Conservation (phyloP, 2,888 invertebrate genomes). For the Perithous albicinctus region DNA sequence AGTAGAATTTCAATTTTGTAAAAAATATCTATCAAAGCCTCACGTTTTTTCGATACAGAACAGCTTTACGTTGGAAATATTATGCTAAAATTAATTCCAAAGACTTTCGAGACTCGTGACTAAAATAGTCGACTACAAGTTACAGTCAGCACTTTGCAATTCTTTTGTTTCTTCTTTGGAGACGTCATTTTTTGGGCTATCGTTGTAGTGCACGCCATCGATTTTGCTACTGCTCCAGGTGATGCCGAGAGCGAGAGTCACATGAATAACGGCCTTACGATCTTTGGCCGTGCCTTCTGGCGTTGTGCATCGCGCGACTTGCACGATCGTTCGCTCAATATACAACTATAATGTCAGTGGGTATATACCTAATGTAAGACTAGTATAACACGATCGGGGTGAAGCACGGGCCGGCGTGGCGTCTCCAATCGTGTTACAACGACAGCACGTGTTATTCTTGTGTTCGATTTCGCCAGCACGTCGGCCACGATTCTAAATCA, state of each 20-base stretch:
- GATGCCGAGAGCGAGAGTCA: constrained; percentile 49
- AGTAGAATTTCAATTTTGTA: constrained; percentile 47
- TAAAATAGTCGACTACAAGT: constrained; percentile 5
- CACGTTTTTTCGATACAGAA: constrained; percentile 4
- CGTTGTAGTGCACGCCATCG: constrained; percentile 50
- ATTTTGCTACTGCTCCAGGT: constrained; percentile 36
- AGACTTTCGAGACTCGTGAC: constrained; percentile 32
- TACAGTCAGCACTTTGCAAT: neutral
- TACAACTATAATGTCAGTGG: constrained; percentile 30
- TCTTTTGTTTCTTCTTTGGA: constrained; percentile 38
- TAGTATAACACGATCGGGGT: constrained; percentile 60
- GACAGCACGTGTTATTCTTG: constrained; percentile 40
- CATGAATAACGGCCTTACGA: constrained; percentile 63
- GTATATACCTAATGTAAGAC: constrained; percentile 31
- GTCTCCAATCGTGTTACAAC: constrained; percentile 59
- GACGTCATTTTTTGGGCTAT: constrained; percentile 51
- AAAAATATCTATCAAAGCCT: constrained; percentile 36
- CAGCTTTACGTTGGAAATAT: neutral
- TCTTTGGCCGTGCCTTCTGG: constrained; percentile 46
- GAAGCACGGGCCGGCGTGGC: constrained; percentile 24
- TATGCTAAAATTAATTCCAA: constrained; percentile 18
- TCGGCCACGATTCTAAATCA: constrained; percentile 75
- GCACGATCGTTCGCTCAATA: constrained; percentile 62
- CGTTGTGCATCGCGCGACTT: constrained; percentile 56
- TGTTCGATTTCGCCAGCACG: constrained; percentile 52